These are phyloP conservation scores for Cryptus viduatorius DNA, from an alignment of 2,888 invertebrate genomes.

Conservation along the genomic window DNA sequence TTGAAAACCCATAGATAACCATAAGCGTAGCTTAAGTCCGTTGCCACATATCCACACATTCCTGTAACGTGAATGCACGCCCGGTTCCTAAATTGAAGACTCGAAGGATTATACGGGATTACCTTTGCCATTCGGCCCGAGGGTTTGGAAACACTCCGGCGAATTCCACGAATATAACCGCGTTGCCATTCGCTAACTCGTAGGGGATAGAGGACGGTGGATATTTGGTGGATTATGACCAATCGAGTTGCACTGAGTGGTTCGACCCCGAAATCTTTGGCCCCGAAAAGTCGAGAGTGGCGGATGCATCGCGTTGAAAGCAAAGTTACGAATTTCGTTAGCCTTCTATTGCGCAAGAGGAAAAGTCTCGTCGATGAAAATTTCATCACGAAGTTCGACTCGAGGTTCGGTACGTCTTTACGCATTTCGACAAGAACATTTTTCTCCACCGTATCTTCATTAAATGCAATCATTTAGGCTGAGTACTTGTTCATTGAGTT, in stretches of 20 bases:
- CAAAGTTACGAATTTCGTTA: neutral
- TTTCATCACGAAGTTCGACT: neutral
- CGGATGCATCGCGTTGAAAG: neutral
- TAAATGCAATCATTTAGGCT: too few species aligned
- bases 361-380: neutral
- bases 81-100: constrained; percentile 61
- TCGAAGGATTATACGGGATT: constrained; percentile 64
- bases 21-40: constrained; percentile 48
- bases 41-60: constrained; percentile 20
- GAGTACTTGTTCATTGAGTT: constrained; percentile 2
- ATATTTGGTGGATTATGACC: constrained; percentile 45
- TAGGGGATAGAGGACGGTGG: neutral
- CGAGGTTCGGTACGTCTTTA: neutral
- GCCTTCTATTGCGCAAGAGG: neutral
- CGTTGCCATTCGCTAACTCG: constrained; percentile 11
- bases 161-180: constrained; percentile 16
- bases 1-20: constrained; percentile 48
- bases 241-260: constrained; percentile 16
- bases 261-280: constrained; percentile 1
- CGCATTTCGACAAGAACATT: too few species aligned
- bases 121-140: constrained; percentile 45
- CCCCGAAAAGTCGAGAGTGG: neutral
- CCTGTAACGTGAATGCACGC: constrained; percentile 22
- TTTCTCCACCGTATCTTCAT: too few species aligned
- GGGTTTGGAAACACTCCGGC: constrained; percentile 3